Percentiles rank a stretch among this genome's conserved stretches.
phyloP scores from a whole-genome alignment of 2,797 vertebrate genomes.

The Anguilla obscura region DNA sequence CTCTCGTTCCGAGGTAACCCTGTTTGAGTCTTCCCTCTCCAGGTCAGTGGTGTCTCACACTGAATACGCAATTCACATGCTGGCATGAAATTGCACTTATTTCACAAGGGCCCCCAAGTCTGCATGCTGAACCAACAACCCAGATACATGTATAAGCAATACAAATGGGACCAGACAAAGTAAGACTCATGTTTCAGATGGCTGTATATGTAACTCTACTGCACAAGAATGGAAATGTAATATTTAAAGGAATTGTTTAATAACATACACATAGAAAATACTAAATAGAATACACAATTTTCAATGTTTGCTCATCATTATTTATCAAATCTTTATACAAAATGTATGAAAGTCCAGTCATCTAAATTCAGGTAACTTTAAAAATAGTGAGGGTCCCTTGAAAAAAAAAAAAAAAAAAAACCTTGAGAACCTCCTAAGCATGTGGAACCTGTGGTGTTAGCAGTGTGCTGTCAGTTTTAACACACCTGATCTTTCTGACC shows the following conservation, averaged over 20 bases:
- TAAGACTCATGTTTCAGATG: not conserved
- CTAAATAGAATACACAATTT: not conserved
- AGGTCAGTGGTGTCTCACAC: constrained; percentile 4
- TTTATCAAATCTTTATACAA: not conserved
- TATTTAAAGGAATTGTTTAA: not conserved
- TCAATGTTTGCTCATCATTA: not conserved
- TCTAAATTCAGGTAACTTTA: not conserved
- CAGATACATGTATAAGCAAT: not conserved
- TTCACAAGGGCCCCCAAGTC: not conserved
- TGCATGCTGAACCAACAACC: not conserved
- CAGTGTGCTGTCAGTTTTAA: constrained; percentile 41
- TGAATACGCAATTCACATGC: constrained; percentile 24
- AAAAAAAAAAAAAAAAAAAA: not conserved
- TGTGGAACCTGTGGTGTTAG: constrained; percentile 30
- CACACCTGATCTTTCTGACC: constrained; percentile 32
- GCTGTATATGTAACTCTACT: not conserved
- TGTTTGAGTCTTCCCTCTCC: not conserved
- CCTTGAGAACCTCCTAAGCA: constrained; percentile 7
- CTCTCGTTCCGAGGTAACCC: not conserved
- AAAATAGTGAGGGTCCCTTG: constrained; percentile 17
- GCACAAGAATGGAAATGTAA: not conserved
- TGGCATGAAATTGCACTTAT: constrained; percentile 25
- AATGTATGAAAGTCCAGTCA: not conserved
- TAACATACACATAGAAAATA: not conserved
- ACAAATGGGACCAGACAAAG: not conserved